Conservation (phyloP, 2,797 vertebrate species). For the Apogon hyalosoma region DNA sequence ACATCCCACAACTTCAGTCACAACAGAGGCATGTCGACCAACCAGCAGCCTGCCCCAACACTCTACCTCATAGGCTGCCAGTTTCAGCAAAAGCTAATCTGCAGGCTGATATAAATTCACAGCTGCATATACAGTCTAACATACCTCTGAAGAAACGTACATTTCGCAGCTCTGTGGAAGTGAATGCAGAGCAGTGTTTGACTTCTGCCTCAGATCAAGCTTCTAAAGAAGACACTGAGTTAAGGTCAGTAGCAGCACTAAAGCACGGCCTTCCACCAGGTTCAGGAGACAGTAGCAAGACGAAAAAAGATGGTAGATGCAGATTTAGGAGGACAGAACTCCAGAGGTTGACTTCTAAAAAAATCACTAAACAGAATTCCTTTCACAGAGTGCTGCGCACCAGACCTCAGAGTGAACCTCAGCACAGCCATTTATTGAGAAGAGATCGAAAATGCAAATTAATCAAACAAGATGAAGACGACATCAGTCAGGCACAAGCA, state of each 20-base stretch:
- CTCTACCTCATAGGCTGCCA: slow-evolving; percentile 65
- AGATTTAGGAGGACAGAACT: slow-evolving; percentile 40
- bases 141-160: slow-evolving; percentile 87
- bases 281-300: slow-evolving; percentile 41
- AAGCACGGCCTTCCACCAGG: neutral
- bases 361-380: slow-evolving; percentile 38
- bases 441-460: slow-evolving; percentile 50
- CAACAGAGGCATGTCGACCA: slow-evolving; percentile 33
- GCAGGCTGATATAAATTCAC: slow-evolving; percentile 67
- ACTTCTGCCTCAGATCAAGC: slow-evolving; percentile 43
- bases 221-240: slow-evolving; percentile 41
- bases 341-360: slow-evolving; percentile 49
- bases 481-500: neutral
- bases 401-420: slow-evolving; percentile 36
- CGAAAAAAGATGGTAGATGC: slow-evolving; percentile 34
- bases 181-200: slow-evolving; percentile 67
- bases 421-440: slow-evolving; percentile 41
- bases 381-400: slow-evolving; percentile 60
- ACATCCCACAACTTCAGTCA: slow-evolving; percentile 25
- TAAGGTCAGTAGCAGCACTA: slow-evolving; percentile 27
- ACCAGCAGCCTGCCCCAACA: slow-evolving; percentile 47
- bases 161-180: slow-evolving; percentile 83
- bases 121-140: slow-evolving; percentile 80
- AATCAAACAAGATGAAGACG: slow-evolving; percentile 35
- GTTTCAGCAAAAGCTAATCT: slow-evolving; percentile 53